phyloP scores from a whole-genome alignment of 2,797 vertebrate genomes.

The Sphenodon punctatus region DNA sequence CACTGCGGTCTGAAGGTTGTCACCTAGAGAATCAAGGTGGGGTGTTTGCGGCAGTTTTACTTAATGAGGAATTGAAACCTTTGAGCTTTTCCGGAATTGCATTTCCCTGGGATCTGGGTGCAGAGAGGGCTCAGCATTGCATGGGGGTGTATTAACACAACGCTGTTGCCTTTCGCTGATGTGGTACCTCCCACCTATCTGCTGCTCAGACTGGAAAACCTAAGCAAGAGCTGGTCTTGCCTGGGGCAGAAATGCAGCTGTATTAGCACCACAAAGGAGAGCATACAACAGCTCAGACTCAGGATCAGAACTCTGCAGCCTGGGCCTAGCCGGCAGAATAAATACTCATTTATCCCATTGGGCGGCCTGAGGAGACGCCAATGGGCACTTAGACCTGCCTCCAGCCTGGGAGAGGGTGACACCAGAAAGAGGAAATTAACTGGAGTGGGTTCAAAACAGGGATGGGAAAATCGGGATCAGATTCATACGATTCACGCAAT shows the following conservation, averaged over 20 bases:
- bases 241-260: neutral
- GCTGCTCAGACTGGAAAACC: too few relatives aligned
- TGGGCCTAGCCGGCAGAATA: neutral
- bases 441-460: too few relatives aligned
- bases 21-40: constrained; percentile 64
- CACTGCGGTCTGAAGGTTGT: constrained; percentile 81
- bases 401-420: neutral
- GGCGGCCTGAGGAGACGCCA: neutral
- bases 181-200: too few relatives aligned
- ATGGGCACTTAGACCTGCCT: neutral
- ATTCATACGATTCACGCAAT: too few relatives aligned
- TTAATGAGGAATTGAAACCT: neutral
- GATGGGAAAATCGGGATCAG: too few relatives aligned
- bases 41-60: neutral
- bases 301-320: neutral
- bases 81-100: neutral
- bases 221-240: too few relatives aligned
- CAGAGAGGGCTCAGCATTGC: neutral
- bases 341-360: neutral
- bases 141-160: neutral
- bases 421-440: accelerated
- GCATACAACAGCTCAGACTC: neutral
- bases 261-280: neutral
- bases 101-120: neutral
- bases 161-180: neutral